Evolutionary conservation across 2,888 invertebrate species (phyloP).

Genomic region (Dysmachus trigonus): DNA sequence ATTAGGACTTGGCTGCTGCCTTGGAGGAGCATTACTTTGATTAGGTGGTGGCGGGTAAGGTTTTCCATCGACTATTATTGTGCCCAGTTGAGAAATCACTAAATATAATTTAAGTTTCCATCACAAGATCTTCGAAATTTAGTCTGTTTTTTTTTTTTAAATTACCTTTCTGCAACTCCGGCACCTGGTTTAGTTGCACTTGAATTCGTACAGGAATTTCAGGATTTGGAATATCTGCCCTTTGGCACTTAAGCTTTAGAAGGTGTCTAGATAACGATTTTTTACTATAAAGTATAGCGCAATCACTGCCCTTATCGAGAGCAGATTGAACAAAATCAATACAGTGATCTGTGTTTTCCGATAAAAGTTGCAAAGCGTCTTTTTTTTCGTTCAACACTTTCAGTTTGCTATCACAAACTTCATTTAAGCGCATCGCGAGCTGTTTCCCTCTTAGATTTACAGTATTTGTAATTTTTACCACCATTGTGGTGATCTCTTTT

Average conservation of each 20-base stretch:
- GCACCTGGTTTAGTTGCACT: conserved; percentile 81
- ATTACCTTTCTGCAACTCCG: conserved; percentile 79
- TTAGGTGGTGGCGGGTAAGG: conserved; percentile 72
- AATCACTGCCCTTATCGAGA: conserved; percentile 81
- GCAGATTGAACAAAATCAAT: conserved; percentile 84
- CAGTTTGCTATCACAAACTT: conserved; percentile 78
- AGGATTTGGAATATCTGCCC: conserved; percentile 89
- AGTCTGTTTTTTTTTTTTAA: background rate
- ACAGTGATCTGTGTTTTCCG: conserved; percentile 88
- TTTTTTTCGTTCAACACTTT: conserved; percentile 86
- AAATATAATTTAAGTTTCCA: background rate
- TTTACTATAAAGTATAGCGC: conserved; percentile 84
- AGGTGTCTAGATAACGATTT: conserved; percentile 78
- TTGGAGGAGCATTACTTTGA: conserved; percentile 60
- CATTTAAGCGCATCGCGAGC: conserved; percentile 80
- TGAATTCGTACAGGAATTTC: conserved; percentile 87
- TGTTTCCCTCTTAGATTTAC: conserved; percentile 85
- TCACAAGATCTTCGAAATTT: background rate
- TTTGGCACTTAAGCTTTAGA: conserved; percentile 81
- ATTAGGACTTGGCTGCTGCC: conserved; percentile 61
- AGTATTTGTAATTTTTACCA: conserved; percentile 84
- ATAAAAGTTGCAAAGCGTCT: conserved; percentile 81
- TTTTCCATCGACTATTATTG: conserved; percentile 84
- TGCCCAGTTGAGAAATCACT: conserved; percentile 82
- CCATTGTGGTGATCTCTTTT: conserved; percentile 87